phyloP scores from a whole-genome alignment of 2,113 vertebrate species.

The Monopterus albus region DNA sequence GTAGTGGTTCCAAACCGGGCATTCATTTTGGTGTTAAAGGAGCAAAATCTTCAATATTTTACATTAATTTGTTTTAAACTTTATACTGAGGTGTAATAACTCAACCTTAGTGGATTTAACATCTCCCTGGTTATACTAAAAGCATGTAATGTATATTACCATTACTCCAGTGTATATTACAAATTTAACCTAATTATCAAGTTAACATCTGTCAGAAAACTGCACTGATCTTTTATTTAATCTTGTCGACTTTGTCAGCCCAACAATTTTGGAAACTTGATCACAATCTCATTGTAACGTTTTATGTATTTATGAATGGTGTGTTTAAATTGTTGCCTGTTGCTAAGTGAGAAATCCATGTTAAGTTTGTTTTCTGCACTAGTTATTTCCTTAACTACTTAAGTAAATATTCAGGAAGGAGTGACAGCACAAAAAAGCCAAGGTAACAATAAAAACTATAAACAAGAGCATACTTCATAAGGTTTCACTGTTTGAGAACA shows the following conservation, averaged over 20 bases:
- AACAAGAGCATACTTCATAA: slow-evolving; percentile 17
- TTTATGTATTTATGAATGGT: neutral
- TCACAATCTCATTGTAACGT: neutral
- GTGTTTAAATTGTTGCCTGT: neutral
- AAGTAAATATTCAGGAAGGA: neutral
- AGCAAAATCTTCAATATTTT: no score
- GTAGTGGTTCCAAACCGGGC: no score
- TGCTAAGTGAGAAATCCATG: neutral
- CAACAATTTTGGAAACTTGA: no score
- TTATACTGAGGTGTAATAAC: no score
- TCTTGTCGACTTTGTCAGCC: neutral
- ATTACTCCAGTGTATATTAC: neutral
- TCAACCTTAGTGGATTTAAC: no score
- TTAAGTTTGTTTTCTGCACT: neutral
- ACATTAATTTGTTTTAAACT: no score
- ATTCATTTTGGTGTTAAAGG: no score
- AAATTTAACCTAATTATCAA: neutral
- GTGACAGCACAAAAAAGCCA: neutral
- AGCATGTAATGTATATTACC: neutral
- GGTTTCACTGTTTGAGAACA: slow-evolving; percentile 8
- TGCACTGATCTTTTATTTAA: neutral
- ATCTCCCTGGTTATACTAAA: neutral
- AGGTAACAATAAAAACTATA: neutral
- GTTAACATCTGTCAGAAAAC: neutral
- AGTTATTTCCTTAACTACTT: neutral